Evolutionary conservation across 64 coral and sea anemone genomes (phyloP), one percentile per base, ranked within the genome.

Genomic region (Actinia equina): DNA sequence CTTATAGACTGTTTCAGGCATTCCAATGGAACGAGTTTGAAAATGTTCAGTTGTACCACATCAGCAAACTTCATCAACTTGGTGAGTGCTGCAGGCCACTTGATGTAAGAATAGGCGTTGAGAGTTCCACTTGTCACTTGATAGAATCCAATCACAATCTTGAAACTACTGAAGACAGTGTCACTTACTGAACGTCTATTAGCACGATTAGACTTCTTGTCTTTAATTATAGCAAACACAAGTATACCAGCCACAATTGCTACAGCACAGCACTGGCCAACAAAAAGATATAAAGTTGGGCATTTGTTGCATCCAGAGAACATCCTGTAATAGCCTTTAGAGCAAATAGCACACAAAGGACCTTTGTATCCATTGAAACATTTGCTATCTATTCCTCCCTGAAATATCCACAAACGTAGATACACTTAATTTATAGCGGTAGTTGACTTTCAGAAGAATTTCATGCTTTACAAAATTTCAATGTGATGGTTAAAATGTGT

Each of bases 221-320:
- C n/a, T n/a, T n/a, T n/a, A n/a, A n/a, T n/a, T n/a, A n/a, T n/a
- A n/a, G n/a, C n/a, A n/a, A n/a, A n/a, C n/a, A n/a, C n/a, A n/a
- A n/a, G n/a, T n/a, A n/a, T n/a, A n/a, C n/a, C n/a, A n/a, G n/a
- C n/a, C n/a, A n/a, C 37, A 37, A 65, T 19, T 27, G 62, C 56
- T 17, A 92, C 59, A 19, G 86, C 41, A 78, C 82, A 19, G 0
- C 86, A 25, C 43, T 92, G 90, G 65, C 46, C 18, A 42, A 64
- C 79, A 59, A 92, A 62, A 74, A 79, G 74, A 61, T 56, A 85
- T 80, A 83, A 16, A 10, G 52, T 52, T 43, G 90, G 90, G 44
- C 85, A 92, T 65, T 80, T 70, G 10, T 87, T 54, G 80, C 90
- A 92, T 44, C 45, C 83, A 27, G 90, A 84, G 41, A 92, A 56